Percentiles rank a stretch among this genome's conserved stretches.
Conservation (phyloP, 2,113 vertebrate genomes). For the Nothocercus julius region DNA sequence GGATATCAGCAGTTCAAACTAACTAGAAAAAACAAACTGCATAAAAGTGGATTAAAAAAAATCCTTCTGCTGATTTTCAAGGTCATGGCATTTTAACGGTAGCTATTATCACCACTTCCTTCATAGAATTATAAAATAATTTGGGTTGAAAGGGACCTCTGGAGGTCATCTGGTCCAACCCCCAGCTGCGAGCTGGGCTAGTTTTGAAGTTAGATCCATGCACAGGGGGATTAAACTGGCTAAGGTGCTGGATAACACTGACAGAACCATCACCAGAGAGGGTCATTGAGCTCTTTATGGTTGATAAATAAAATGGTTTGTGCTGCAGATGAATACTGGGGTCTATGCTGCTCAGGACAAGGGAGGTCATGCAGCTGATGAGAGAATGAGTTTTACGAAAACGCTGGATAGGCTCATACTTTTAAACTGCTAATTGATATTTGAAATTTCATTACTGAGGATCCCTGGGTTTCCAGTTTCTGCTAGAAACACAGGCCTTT, state of each 20-base stretch:
- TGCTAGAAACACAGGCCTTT: neutral
- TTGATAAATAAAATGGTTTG: neutral
- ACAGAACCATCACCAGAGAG: neutral
- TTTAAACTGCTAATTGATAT: constrained; percentile 17
- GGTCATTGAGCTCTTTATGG: neutral
- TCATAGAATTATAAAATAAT: neutral
- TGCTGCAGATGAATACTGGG: neutral
- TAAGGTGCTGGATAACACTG: neutral
- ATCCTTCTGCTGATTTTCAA: neutral
- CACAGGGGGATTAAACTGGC: neutral
- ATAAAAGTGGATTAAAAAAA: neutral
- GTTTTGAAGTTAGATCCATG: neutral
- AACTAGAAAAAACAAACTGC: neutral
- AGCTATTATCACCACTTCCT: neutral
- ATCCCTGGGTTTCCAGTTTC: constrained; percentile 19
- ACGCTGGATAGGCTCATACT: neutral
- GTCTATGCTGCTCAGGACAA: neutral
- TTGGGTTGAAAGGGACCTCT: neutral
- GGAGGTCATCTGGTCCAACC: neutral
- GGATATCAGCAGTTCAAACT: neutral
- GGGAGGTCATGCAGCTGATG: neutral
- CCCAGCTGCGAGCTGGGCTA: neutral
- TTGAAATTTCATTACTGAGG: neutral
- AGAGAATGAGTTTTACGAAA: neutral
- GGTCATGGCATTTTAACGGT: neutral